Conservation (phyloP, 2,113 vertebrate species). For the Nothocercus julius region DNA sequence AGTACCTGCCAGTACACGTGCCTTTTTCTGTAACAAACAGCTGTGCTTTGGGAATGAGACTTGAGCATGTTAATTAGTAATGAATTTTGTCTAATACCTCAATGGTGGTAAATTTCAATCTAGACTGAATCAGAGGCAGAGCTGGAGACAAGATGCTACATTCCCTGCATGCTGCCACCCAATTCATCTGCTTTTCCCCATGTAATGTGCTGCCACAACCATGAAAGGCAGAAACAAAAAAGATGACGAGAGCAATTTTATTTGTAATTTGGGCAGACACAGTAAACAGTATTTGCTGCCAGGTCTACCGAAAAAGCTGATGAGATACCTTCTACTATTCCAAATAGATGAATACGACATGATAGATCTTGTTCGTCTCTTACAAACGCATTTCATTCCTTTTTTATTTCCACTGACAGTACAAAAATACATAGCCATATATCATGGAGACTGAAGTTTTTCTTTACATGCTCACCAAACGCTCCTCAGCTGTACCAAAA, state of each 20-base stretch:
- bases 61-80: neutral
- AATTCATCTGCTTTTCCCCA: neutral
- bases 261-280: neutral
- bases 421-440: neutral
- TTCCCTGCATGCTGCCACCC: neutral
- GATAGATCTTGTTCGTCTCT: neutral
- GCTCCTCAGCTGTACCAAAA: conserved; percentile 49
- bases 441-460: conserved; percentile 34
- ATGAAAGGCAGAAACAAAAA: neutral
- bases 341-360: neutral
- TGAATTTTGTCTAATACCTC: neutral
- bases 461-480: conserved; percentile 61
- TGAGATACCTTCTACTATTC: neutral
- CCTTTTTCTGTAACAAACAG: neutral
- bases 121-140: neutral
- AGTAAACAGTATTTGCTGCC: neutral
- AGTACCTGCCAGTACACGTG: conserved; percentile 4
- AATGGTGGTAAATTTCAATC: neutral
- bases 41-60: neutral
- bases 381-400: neutral
- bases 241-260: neutral
- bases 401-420: conserved; percentile 3
- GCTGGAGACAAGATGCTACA: neutral
- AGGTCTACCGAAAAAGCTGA: neutral
- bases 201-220: neutral